Evolutionary conservation across 2,797 vertebrate species (phyloP).

Genomic region (Helarctos malayanus): DNA sequence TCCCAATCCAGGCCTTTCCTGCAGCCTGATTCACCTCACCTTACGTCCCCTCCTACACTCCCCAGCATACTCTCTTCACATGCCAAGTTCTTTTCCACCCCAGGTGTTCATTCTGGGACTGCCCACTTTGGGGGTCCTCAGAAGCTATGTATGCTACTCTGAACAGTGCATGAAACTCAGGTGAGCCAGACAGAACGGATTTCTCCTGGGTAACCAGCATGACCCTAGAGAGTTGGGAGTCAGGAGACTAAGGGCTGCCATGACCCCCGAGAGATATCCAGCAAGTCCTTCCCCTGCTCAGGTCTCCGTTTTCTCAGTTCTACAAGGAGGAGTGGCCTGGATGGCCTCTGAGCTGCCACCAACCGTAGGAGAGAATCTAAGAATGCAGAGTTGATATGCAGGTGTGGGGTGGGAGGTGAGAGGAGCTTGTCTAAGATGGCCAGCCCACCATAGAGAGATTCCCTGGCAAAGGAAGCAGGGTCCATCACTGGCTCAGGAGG

Average conservation of each 20-base stretch:
- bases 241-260: not conserved
- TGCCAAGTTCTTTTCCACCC: not conserved
- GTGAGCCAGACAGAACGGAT: not conserved
- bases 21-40: not conserved
- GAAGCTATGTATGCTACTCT: not conserved
- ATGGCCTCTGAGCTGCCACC: not conserved
- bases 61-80: not conserved
- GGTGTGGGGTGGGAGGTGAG: not conserved
- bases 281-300: not conserved
- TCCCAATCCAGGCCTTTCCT: not conserved
- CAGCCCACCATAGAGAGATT: not conserved
- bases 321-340: not conserved
- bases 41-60: accelerated
- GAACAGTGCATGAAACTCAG: not conserved
- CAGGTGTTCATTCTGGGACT: not conserved
- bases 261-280: not conserved
- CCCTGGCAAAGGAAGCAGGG: not conserved
- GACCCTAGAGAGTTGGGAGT: not conserved
- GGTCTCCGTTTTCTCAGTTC: not conserved
- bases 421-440: not conserved
- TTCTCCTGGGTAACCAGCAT: not conserved
- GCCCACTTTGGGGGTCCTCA: not conserved
- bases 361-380: not conserved
- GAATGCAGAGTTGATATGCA: not conserved
- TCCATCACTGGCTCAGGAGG: not conserved